These are phyloP conservation scores for Hippocampus abdominalis DNA, from an alignment of 2,113 vertebrate genomes.

Conservation along the genomic window DNA sequence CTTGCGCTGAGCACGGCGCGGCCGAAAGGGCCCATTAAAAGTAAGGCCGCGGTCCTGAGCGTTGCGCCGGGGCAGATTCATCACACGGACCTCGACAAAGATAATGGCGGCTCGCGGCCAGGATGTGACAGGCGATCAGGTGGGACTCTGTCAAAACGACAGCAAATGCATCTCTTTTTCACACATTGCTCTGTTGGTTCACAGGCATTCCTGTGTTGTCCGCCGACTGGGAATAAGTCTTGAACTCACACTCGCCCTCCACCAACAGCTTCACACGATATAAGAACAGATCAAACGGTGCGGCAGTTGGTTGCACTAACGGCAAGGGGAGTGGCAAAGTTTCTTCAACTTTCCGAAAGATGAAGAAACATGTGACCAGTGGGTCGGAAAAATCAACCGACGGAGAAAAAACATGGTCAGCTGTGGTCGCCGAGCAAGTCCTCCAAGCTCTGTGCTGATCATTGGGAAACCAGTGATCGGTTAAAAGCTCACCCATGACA, in stretches of 20 bases:
- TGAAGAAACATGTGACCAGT: too few relatives aligned
- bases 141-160: constrained; percentile 58
- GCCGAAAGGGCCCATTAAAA: constrained; percentile 73
- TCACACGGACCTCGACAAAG: constrained; percentile 68
- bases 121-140: constrained; percentile 56
- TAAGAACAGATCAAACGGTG: not conserved
- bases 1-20: constrained; percentile 65
- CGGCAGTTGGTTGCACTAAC: too few relatives aligned
- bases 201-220: not conserved
- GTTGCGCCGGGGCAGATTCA: constrained; percentile 64
- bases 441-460: too few relatives aligned
- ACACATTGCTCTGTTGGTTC: constrained; percentile 14
- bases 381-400: too few relatives aligned
- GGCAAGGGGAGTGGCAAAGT: too few relatives aligned
- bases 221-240: constrained; percentile 14
- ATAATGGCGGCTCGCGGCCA: constrained; percentile 75
- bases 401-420: too few relatives aligned
- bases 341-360: too few relatives aligned
- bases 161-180: constrained; percentile 36
- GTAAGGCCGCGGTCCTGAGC: constrained; percentile 62
- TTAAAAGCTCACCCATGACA: too few relatives aligned
- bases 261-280: not conserved
- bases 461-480: too few relatives aligned
- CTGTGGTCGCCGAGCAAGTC: too few relatives aligned
- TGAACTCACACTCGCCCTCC: not conserved